A percentile compares a stretch with the other conserved stretches of the same genome.
Evolutionary conservation across 1,140 invertebrate species (phyloP).

Genomic region (Euborellia annulipes): DNA sequence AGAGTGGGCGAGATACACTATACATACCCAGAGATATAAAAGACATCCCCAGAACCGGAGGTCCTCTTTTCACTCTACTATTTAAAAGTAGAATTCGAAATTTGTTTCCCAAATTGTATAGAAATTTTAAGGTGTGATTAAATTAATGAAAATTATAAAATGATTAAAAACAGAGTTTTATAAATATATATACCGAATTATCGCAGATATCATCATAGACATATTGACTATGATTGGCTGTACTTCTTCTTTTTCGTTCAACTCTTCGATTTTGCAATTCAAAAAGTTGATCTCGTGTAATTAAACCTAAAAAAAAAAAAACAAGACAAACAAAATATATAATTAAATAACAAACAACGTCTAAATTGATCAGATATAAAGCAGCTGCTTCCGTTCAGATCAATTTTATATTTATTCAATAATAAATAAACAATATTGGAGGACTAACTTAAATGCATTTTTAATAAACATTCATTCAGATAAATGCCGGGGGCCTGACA

Average conservation of each 20-base stretch:
- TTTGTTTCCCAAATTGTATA: no score
- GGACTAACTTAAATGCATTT: constrained; percentile 15
- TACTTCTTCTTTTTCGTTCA: constrained; percentile 35
- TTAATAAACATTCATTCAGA: no score
- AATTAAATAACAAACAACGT: neutral
- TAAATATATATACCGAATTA: constrained; percentile 1
- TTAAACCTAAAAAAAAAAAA: constrained; percentile 24
- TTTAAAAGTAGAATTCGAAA: no score
- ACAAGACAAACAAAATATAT: no score
- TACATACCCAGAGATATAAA: no score
- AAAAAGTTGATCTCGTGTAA: constrained; percentile 26
- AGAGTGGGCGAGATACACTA: no score
- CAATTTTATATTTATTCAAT: constrained; percentile 23
- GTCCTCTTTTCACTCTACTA: no score
- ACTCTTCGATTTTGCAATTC: constrained; percentile 33
- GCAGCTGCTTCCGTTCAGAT: constrained; percentile 19
- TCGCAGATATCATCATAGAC: constrained; percentile 27
- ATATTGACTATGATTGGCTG: constrained; percentile 34
- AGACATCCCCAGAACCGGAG: no score
- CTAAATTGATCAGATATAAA: constrained; percentile 11
- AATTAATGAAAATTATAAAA: no score
- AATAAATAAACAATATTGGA: constrained; percentile 21
- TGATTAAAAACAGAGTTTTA: no score
- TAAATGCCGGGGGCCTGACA: no score
- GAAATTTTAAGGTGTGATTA: no score